Base-by-base conservation (phyloP, 92 coral and sea anemone species). In the Phenganax subtilis region DNA sequence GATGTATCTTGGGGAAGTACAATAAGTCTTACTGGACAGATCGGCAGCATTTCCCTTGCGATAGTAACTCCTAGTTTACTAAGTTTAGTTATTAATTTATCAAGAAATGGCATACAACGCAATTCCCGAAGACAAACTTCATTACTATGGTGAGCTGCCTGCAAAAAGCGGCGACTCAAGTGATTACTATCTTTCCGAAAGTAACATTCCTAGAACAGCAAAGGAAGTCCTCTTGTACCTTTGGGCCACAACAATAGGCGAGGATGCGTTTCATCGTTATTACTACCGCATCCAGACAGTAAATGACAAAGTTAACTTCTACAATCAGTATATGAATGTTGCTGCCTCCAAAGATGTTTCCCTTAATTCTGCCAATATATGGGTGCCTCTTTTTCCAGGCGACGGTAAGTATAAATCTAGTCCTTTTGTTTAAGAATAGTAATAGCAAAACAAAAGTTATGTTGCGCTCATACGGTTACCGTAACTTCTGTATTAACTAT, bases 241-340 rank as follows among this genome's bases (percentile, higher is more conserved):
- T 0, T 88, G 82, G 79, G 91, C 75, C 7, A 88, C 91, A 11
- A 82, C 91, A 12, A 69, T 47, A 7, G 63, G 84, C 0, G 91
- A 88, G 7, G 84, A 86, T 76, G 86, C 79, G 61, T 88, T 88
- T 65, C 82, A 88, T 30, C 84, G 91, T 51, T 85, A 88, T 51
- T 88, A 88, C 88, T 88, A 85, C 30, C 86, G 81, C 62, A 70
- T 88, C 64, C 83, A 57, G 28, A 88, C 91, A 16, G 71, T 51
- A n/a, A 55, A 88, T 10, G 86, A 76, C 16, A 75, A 12, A 17
- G n/a, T n/a, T n/a, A 69, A 47, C 20, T 9, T 60, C 1, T 89
- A 60, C 84, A 70, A 55, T n/a, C 91, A 89, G 75, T 89, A 67
- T 82, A 81, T 89, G 86, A 89, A 89, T 75, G 87, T 89, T 59